phyloP scores from a whole-genome alignment of 2,888 invertebrate species.

The Bembecia ichneumoniformis region DNA sequence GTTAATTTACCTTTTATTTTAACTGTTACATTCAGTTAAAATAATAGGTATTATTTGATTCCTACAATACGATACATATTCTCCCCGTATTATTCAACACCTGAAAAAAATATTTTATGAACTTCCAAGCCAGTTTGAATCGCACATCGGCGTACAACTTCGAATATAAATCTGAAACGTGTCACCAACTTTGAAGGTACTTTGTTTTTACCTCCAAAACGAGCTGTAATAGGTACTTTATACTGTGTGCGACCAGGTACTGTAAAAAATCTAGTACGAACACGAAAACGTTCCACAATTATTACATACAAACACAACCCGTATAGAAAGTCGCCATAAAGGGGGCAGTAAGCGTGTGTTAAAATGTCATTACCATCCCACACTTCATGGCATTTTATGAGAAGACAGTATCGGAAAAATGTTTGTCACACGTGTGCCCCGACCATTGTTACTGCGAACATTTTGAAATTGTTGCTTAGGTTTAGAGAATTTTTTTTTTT shows the following conservation, averaged over 20 bases:
- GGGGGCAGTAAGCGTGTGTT: slow-evolving; percentile 22
- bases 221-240: slow-evolving; percentile 6
- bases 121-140: not conserved
- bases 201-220: slow-evolving; percentile 6
- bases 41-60: too few relatives aligned
- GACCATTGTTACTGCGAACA: slow-evolving; percentile 24
- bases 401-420: slow-evolving; percentile 54
- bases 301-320: too few relatives aligned
- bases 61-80: too few relatives aligned
- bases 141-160: slow-evolving; percentile 1
- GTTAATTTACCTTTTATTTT: too few relatives aligned
- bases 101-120: too few relatives aligned
- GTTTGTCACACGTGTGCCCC: slow-evolving; percentile 45
- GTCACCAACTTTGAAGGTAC: slow-evolving; percentile 6
- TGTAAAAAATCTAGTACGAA: too few relatives aligned
- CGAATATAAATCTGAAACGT: slow-evolving; percentile 4
- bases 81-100: too few relatives aligned
- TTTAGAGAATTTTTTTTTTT: too few relatives aligned
- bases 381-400: slow-evolving; percentile 39
- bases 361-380: slow-evolving; percentile 26
- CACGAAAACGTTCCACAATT: too few relatives aligned
- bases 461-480: slow-evolving; percentile 20
- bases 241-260: too few relatives aligned
- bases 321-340: not conserved
- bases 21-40: too few relatives aligned